These are phyloP conservation scores for Nycticorax nycticorax DNA, from an alignment of 2,113 vertebrate species.

Conservation along the genomic window DNA sequence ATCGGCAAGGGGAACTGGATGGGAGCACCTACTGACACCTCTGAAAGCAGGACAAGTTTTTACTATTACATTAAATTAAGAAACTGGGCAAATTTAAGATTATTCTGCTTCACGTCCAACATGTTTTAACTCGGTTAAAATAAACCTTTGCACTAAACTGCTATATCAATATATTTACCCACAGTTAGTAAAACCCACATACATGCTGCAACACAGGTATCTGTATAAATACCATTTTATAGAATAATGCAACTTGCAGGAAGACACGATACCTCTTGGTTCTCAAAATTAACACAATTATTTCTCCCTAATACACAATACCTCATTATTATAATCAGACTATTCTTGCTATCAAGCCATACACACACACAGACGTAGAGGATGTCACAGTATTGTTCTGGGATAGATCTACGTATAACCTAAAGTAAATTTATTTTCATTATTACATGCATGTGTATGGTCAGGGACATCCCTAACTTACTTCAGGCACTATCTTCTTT, in stretches of 20 bases:
- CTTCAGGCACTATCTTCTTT: background rate
- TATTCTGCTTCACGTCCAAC: background rate
- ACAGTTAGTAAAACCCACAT: background rate
- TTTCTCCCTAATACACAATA: background rate
- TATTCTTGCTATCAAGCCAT: background rate
- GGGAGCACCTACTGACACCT: background rate
- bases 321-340: background rate
- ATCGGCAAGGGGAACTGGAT: background rate
- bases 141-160: background rate
- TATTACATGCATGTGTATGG: too few species aligned
- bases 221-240: background rate
- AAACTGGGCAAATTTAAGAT: background rate
- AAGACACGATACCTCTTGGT: background rate
- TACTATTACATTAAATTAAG: background rate
- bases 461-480: background rate
- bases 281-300: background rate
- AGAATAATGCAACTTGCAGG: background rate
- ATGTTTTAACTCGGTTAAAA: background rate
- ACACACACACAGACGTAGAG: background rate
- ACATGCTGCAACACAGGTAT: background rate
- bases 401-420: background rate
- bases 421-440: background rate
- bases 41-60: background rate
- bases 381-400: background rate
- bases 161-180: background rate